Evolutionary conservation across 2,888 invertebrate genomes (phyloP).

Genomic region (Pogonocherus hispidulus): DNA sequence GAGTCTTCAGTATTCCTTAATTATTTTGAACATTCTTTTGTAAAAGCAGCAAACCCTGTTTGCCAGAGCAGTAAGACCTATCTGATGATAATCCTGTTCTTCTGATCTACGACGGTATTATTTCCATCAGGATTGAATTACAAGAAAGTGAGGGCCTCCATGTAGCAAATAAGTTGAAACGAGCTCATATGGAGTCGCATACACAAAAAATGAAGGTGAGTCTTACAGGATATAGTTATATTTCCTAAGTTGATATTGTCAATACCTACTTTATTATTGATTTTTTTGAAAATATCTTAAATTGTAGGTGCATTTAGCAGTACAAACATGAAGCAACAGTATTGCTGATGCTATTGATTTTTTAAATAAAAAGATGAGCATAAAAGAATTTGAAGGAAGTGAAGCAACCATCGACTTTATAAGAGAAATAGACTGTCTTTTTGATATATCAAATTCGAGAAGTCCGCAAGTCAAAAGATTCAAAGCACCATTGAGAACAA

Average conservation of each 20-base stretch:
- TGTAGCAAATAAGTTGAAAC: slow-evolving; percentile 37
- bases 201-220: slow-evolving; percentile 46
- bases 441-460: slow-evolving; percentile 37
- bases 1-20: no score
- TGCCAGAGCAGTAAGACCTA: no score
- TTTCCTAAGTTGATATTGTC: no score
- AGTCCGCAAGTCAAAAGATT: slow-evolving; percentile 28
- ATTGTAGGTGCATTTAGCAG: slow-evolving; percentile 40
- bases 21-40: no score
- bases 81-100: no score
- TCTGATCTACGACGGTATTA: no score
- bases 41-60: no score
- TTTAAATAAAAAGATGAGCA: slow-evolving; percentile 28
- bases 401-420: slow-evolving; percentile 38
- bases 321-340: slow-evolving; percentile 41
- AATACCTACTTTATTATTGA: no score
- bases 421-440: slow-evolving; percentile 17
- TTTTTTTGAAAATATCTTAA: no score
- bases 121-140: no score
- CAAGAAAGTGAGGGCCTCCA: slow-evolving; percentile 30
- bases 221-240: no score
- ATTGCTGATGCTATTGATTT: slow-evolving; percentile 39
- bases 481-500: slow-evolving; percentile 27
- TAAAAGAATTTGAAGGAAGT: slow-evolving; percentile 28
- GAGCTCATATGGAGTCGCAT: slow-evolving; percentile 33